Base-by-base conservation (phyloP, 1,140 invertebrate species). In the Hesperophylax magnus region DNA sequence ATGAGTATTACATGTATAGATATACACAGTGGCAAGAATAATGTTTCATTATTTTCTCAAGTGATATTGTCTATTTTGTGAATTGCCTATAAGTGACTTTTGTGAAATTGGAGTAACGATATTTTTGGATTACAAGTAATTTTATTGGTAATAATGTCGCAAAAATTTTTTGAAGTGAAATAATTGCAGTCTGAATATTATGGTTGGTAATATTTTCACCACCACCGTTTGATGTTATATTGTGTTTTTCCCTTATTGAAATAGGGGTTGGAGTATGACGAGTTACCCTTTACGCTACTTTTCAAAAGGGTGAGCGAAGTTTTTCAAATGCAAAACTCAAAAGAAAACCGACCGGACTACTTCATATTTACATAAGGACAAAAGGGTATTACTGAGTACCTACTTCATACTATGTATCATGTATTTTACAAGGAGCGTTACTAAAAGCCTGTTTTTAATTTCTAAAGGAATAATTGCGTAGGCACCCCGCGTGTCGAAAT, bases 221-320 rank as follows among this genome's bases (percentile, higher is more conserved):
- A 61, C n/a, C 74, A 76, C 74, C 39, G 74, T 54, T 61, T 3
- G 39, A 34, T 9, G 6, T 24, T 31, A n/a, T 75, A 75, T 8
- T 60, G 22, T 39, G 52, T 56, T 76, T 60, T 56, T 18, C 56
- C 56, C 72, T 20, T 60, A 58, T 11, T 61, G 75, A 58, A 79
- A 71, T 34, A 80, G 72, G 78, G 79, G 80, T 65, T 81, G 82
- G 74, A 74, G 77, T 80, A 67, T 81, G 71, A 74, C 82, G 76
- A 63, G 53, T 18, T 61, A 84, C 80, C 80, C 80, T 80, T 77
- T 81, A 34, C 72, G 76, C 61, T 79, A 81, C 77, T 79, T 79
- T 81, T 65, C 61, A 58, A 79, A 81, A 84, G 82, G 82, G 82
- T 81, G 82, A 83, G 65, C 52, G 69, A 54, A 74, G 67, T 72